Evolutionary conservation across 2,888 invertebrate genomes (phyloP), one percentile per base, ranked within the genome.

Genomic region (Alviniconcha strummeri): DNA sequence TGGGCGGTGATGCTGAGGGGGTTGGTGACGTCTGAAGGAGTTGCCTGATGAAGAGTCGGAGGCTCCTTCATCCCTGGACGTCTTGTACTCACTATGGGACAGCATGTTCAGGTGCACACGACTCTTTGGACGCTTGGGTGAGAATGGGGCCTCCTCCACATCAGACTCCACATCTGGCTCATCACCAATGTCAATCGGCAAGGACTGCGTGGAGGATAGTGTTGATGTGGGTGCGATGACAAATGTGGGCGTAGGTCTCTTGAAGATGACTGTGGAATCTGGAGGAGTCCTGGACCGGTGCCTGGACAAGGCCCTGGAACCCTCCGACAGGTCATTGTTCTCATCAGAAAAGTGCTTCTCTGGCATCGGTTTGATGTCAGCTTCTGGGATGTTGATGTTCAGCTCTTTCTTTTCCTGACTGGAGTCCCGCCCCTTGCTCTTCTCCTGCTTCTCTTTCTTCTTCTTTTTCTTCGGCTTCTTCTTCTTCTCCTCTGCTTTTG

Each of bases 391-490:
- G 69, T 83, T 80, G 75, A 85, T 82, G 82, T 86, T 85, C 19
- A 85, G 80, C 54, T 85, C 75, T 55, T 85, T 85, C 57, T 55
- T 81, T 55, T 87, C 87, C 13, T 52, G 72, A 13, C 36, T 69
- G n/a, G 54, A n/a, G 19, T 84, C 82, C n/a, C 76, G 60, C 13
- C 15, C 54, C 19, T 80, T 80, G 72, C 54, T 64, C 8, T 69
- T 85, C 19, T 86, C 80, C n/a, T 82, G 85, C 52, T 85, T 83
- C 80, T 83, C 84, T 19, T 88, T 83, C 85, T 88, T 87, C 81
- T 89, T 89, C 86, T 88, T 87, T 64, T 85, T 86, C 69, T 83
- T 81, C 78, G 85, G 83, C 78, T 77, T 84, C 67, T 84, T 86
- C 76, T 87, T 85, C 86, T 88, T 85, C 74, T 84, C 83, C 81